Base-by-base conservation (phyloP, 2,113 vertebrate species). In the Zosterops japonicus region DNA sequence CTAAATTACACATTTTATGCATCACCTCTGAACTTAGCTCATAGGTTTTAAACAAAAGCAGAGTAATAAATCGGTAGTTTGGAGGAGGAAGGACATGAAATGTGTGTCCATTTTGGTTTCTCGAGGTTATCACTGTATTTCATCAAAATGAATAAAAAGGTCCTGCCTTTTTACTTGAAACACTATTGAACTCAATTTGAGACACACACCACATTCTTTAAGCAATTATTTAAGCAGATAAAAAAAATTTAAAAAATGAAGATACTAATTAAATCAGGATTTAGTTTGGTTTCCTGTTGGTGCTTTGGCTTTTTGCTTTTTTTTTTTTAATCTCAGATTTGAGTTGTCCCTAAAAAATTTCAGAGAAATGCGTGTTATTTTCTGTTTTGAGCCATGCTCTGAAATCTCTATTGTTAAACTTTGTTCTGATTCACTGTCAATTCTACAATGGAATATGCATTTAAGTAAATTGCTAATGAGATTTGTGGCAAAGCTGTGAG, bases 391-490 rank as follows among this genome's bases (percentile, higher is more conserved):
- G 41, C 19, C 9, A 19, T 29, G 22, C 4, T 14, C 42, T 89
- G 56, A 92, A 92, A 89, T 52, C 14, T 67, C 41, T 65, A 2
- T 23, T 65, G 50, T 44, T 89, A 77, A 93, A 87, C 13, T 61
- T 65, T 3, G 16, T 84, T 93, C 46, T 72, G 68, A 53, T 94
- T 85, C 75, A 57, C 55, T 79, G 44, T 63, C 70, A 81, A 22
- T 89, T 95, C 79, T 94, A 92, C 56, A 93, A 65, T 42, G 53
- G 29, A 79, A 93, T 85, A 78, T 72, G 23, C 41, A 71, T 94
- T 93, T 94, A 90, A 96, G 23, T 36, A 95, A 95, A 95, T 89
- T 97, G 49, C 59, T 94, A 80, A 82, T 93, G 70, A 95, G 81
- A 76, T 95, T 78, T 89, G 72, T 80, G 52, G 63, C 78, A 96